Conservation (phyloP, 2,888 invertebrate species). For the Crioceris asparagi region DNA sequence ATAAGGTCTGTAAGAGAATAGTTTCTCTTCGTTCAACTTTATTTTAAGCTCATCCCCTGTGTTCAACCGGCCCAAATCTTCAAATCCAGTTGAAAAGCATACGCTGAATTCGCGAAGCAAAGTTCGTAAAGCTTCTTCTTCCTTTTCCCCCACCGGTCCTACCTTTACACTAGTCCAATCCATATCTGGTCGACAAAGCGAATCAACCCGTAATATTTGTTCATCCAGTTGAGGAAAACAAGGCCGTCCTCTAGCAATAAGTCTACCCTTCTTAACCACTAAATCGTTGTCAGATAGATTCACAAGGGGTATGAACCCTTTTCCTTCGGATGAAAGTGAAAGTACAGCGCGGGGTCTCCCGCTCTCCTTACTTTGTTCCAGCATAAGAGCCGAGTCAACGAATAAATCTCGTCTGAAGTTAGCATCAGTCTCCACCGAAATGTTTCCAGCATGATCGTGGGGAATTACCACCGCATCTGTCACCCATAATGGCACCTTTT, state of each 20-base stretch:
- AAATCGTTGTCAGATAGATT: no score
- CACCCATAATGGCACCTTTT: conserved; percentile 1
- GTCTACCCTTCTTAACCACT: no score
- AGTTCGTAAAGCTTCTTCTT: conserved; percentile 8
- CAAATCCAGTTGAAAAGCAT: conserved; percentile 12
- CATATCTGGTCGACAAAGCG: no score
- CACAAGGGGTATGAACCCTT: no score
- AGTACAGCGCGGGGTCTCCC: conserved; percentile 11
- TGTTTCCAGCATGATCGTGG: conserved; percentile 11
- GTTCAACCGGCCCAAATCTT: neutral
- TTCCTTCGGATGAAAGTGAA: conserved; percentile 1
- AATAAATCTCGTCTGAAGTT: no score
- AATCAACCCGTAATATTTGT: no score
- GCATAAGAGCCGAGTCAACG: conserved; percentile 10
- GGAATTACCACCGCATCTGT: conserved; percentile 3
- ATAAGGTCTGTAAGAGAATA: conserved; percentile 19
- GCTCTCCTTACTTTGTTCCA: conserved; percentile 8
- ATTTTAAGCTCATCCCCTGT: conserved; percentile 1
- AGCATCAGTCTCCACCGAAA: conserved; percentile 9
- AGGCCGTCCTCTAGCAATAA: conserved; percentile 15
- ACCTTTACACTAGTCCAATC: no score
- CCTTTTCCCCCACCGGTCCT: conserved; percentile 19
- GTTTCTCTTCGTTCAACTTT: conserved; percentile 5
- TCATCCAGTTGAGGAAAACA: no score
- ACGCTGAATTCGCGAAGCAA: conserved; percentile 6